Conservation (phyloP, 2,888 invertebrate genomes). For the Tethea ocularis region DNA sequence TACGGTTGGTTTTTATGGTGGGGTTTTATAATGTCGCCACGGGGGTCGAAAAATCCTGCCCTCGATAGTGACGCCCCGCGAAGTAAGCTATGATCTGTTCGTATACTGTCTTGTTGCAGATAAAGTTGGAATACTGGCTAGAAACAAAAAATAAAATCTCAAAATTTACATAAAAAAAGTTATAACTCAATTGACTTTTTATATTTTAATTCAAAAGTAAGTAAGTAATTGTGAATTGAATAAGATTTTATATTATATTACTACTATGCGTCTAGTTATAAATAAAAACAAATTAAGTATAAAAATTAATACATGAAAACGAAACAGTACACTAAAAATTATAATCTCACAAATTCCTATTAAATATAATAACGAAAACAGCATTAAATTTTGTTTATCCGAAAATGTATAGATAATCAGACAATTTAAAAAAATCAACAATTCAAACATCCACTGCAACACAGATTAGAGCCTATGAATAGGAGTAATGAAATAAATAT, state of each 20-base stretch:
- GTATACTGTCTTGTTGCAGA: constrained; percentile 64
- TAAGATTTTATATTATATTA: too few relatives aligned
- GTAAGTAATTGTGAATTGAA: too few relatives aligned
- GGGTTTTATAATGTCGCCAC: constrained; percentile 65
- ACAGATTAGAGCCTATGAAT: constrained; percentile 80
- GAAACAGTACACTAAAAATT: too few relatives aligned
- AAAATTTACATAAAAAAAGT: neutral
- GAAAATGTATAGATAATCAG: neutral
- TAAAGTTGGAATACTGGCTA: constrained; percentile 16
- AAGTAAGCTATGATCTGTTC: constrained; percentile 82
- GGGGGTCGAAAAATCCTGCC: constrained; percentile 78
- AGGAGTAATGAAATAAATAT: constrained; percentile 84
- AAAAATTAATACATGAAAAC: too few relatives aligned
- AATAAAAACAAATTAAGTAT: too few relatives aligned
- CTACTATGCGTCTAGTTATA: too few relatives aligned
- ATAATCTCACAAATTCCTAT: too few relatives aligned
- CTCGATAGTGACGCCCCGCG: constrained; percentile 80
- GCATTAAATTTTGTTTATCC: neutral
- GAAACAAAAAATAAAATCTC: neutral
- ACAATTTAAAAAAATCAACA: constrained; percentile 3
- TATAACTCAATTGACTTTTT: too few relatives aligned
- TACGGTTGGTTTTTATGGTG: constrained; percentile 52
- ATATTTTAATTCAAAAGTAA: too few relatives aligned
- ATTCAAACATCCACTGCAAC: constrained; percentile 48
- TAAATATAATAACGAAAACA: too few relatives aligned